Conservation (phyloP, 2,888 invertebrate genomes). For the Cyclophora punctaria region DNA sequence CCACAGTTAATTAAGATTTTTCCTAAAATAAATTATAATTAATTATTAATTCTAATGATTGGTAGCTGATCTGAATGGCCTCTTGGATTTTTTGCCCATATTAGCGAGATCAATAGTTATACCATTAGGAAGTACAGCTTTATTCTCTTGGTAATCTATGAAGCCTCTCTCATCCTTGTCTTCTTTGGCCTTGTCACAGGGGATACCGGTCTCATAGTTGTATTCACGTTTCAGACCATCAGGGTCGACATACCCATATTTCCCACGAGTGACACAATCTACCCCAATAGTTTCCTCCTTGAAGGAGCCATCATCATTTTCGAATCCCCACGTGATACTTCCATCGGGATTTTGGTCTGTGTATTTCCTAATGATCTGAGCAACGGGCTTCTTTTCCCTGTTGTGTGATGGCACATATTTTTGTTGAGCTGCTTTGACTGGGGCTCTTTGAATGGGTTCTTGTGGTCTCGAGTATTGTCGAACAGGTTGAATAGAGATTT, state of each 20-base stretch:
- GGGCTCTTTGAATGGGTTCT: constrained; percentile 49
- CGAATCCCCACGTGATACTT: constrained; percentile 91
- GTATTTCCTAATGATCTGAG: constrained; percentile 81
- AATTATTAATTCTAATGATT: constrained; percentile 56
- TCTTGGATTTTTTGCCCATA: constrained; percentile 82
- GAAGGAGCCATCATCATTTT: constrained; percentile 90
- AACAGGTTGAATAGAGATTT: constrained; percentile 56
- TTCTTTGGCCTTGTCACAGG: constrained; percentile 76
- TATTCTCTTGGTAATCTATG: constrained; percentile 83
- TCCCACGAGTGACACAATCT: constrained; percentile 85
- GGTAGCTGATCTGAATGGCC: constrained; percentile 75
- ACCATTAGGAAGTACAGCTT: constrained; percentile 82
- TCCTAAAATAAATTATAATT: constrained; percentile 64
- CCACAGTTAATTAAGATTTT: constrained; percentile 44
- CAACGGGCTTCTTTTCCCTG: constrained; percentile 80
- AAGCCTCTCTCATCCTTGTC: constrained; percentile 77
- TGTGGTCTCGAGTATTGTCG: constrained; percentile 65
- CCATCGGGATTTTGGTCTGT: constrained; percentile 87
- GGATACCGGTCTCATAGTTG: constrained; percentile 87
- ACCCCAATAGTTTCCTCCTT: constrained; percentile 88
- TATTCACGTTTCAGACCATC: constrained; percentile 88
- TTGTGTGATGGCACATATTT: constrained; percentile 53
- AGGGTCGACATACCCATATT: constrained; percentile 89
- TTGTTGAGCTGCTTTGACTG: constrained; percentile 55
- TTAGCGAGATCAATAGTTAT: constrained; percentile 80